Percentiles rank a stretch among this genome's conserved stretches.
Evolutionary conservation across 1,140 invertebrate species (phyloP).

Genomic region (Heterodera schachtii): DNA sequence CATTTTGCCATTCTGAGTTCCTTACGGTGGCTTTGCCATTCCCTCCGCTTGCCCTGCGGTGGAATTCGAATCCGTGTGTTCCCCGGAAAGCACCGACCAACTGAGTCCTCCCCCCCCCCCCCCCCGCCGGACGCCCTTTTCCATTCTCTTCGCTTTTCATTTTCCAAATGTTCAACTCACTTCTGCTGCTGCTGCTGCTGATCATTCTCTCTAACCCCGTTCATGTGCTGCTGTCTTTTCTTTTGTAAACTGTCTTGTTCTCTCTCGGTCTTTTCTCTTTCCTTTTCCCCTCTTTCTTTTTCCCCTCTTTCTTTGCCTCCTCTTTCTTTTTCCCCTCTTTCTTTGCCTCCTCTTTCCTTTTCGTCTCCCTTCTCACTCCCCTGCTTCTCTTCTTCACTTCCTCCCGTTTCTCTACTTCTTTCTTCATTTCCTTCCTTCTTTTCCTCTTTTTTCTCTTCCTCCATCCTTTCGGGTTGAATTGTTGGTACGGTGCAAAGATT

Average conservation of each 20-base stretch:
- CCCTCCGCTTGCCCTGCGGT: too few relatives aligned
- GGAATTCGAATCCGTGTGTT: too few relatives aligned
- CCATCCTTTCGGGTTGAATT: neutral
- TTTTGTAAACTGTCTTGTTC: neutral
- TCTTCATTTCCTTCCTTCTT: neutral
- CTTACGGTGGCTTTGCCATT: neutral
- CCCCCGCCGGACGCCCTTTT: too few relatives aligned
- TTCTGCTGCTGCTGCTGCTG: neutral
- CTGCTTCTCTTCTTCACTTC: neutral
- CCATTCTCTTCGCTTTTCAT: too few relatives aligned
- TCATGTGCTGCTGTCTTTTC: neutral
- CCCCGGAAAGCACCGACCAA: too few relatives aligned
- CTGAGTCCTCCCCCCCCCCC: too few relatives aligned
- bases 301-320: neutral
- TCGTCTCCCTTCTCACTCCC: neutral
- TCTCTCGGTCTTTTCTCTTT: neutral
- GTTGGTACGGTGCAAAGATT: conserved; percentile 34
- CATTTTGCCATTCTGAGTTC: neutral
- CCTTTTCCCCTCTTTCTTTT: conserved; percentile 2
- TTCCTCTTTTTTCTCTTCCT: neutral
- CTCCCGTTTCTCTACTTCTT: neutral
- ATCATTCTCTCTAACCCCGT: neutral
- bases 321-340: neutral
- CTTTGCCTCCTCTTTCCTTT: neutral
- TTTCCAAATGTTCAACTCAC: neutral